These are phyloP conservation scores for Oreochromis mossambicus DNA, from an alignment of 2,797 vertebrate species.

Conservation along the genomic window DNA sequence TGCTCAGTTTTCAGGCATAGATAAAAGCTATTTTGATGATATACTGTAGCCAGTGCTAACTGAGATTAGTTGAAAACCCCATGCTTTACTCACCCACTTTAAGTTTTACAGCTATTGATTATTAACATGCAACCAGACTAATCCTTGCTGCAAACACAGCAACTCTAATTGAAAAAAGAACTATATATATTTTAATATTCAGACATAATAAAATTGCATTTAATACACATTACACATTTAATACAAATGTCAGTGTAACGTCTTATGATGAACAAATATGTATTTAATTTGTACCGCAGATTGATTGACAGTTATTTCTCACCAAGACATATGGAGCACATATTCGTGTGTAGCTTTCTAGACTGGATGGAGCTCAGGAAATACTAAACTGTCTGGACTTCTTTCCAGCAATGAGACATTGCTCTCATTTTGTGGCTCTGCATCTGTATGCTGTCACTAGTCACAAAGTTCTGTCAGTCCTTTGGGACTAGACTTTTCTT, in stretches of 20 bases:
- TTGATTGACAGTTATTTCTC: neutral
- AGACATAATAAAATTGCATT: neutral
- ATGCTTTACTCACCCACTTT: neutral
- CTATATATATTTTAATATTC: neutral
- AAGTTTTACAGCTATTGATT: neutral
- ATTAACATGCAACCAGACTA: neutral
- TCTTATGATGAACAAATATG: neutral
- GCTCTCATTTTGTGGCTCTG: neutral
- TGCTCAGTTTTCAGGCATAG: neutral
- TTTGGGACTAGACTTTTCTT: neutral
- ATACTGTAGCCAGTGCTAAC: neutral
- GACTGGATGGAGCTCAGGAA: neutral
- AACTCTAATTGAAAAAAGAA: neutral
- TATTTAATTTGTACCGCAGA: neutral
- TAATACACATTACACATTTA: neutral
- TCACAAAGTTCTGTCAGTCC: neutral
- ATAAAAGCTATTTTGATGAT: neutral
- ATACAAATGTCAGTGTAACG: neutral
- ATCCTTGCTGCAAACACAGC: neutral
- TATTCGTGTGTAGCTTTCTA: neutral
- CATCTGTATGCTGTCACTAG: constrained; percentile 7
- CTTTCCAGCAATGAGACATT: neutral
- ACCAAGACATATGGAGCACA: neutral
- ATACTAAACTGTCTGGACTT: neutral
- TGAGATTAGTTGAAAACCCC: neutral